Conservation (phyloP, 1,140 invertebrate genomes). For the Saccostrea cuccullata region DNA sequence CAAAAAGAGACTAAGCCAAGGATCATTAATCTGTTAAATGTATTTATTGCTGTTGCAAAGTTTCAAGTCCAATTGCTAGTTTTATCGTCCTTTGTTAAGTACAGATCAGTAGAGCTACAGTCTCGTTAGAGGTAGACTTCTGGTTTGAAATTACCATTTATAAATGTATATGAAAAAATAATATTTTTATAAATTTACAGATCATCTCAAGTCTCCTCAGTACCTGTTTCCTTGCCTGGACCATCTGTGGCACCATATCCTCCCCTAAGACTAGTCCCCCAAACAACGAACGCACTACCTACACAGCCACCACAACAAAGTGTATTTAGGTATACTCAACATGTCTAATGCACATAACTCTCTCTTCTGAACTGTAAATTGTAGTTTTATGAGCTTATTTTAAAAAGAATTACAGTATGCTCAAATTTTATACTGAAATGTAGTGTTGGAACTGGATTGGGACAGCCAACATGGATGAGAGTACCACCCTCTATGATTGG, state of each 20-base stretch:
- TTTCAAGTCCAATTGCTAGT: too few species aligned
- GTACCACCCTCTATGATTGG: constrained; percentile 32
- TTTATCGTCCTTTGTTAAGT: too few species aligned
- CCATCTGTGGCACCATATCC: constrained; percentile 17
- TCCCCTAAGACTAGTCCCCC: constrained; percentile 11
- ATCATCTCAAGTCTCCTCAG: constrained; percentile 14
- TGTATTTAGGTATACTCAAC: background rate
- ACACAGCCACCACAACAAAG: constrained; percentile 22
- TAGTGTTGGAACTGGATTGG: constrained; percentile 13
- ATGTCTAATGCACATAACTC: background rate
- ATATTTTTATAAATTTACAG: background rate
- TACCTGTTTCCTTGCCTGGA: background rate
- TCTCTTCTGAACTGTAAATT: background rate
- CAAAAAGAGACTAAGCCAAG: too few species aligned
- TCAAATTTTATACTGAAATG: background rate
- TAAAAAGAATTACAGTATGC: background rate
- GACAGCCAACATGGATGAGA: constrained; percentile 34
- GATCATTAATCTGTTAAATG: too few species aligned
- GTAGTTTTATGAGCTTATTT: background rate
- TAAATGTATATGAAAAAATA: background rate
- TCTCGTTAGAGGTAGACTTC: too few species aligned
- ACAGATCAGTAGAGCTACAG: too few species aligned
- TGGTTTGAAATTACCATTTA: too few species aligned
- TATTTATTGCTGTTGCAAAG: too few species aligned
- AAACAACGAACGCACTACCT: constrained; percentile 12